These are phyloP conservation scores for Acholoe squamosa DNA, from an alignment of 2,888 invertebrate species.

Conservation along the genomic window DNA sequence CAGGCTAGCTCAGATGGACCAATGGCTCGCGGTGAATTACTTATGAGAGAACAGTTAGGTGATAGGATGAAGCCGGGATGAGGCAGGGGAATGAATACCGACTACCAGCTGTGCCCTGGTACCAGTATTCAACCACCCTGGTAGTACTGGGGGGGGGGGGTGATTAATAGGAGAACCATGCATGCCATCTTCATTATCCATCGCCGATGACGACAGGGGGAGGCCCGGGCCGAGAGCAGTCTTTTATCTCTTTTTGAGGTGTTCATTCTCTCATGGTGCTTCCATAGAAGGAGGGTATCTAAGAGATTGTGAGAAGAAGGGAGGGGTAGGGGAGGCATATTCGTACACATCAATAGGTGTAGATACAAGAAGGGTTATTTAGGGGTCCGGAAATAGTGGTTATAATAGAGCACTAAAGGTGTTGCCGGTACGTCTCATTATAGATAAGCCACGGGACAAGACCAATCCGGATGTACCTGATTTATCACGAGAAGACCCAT, in stretches of 20 bases:
- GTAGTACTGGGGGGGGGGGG: neutral
- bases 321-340: too few species aligned
- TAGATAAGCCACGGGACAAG: too few species aligned
- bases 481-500: too few species aligned
- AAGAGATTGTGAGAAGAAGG: too few species aligned
- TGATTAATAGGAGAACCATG: neutral
- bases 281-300: too few species aligned
- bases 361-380: too few species aligned
- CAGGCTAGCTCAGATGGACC: neutral
- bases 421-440: too few species aligned
- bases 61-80: neutral
- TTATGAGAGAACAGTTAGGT: neutral
- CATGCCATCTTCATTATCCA: neutral
- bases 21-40: neutral
- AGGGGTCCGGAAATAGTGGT: too few species aligned
- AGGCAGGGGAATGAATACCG: neutral
- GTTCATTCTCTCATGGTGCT: neutral
- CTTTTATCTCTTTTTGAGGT: conserved; percentile 1
- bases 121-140: neutral
- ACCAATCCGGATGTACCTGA: too few species aligned
- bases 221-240: neutral
- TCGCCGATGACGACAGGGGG: neutral
- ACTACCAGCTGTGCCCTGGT: neutral
- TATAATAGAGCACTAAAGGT: too few species aligned
- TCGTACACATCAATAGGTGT: too few species aligned